phyloP scores from a whole-genome alignment of 2,113 vertebrate species.

The Ahaetulla prasina region DNA sequence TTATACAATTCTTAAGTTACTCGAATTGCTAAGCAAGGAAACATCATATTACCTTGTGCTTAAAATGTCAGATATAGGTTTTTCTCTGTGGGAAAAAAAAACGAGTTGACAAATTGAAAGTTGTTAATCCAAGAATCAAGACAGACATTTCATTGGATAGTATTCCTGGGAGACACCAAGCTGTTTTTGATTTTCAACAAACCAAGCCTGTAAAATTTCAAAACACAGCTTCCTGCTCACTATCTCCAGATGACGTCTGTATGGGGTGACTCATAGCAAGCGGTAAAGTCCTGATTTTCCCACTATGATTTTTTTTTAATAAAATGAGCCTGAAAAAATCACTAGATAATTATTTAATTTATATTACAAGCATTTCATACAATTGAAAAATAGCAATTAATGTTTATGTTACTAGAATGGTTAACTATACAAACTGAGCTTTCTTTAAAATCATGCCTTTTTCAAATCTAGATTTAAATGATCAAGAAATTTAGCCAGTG shows the following conservation, averaged over 20 bases:
- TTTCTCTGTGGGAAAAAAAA: background rate
- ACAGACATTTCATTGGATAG: background rate
- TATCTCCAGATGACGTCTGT: background rate
- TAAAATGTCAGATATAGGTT: slow-evolving; percentile 15
- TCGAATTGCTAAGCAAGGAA: slow-evolving; percentile 34
- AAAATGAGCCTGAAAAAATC: background rate
- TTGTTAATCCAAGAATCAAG: slow-evolving; percentile 16
- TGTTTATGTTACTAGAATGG: background rate
- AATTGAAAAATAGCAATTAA: background rate
- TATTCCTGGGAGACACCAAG: background rate
- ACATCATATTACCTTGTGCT: slow-evolving; percentile 27
- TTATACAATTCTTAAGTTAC: slow-evolving; percentile 28
- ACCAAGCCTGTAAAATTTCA: slow-evolving; percentile 3
- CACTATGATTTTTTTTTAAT: background rate
- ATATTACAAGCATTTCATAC: background rate
- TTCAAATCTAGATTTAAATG: background rate
- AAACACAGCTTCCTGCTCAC: background rate
- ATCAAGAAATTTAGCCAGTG: background rate
- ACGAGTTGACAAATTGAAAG: background rate
- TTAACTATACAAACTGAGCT: background rate
- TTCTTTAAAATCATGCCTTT: background rate
- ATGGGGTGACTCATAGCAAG: slow-evolving; percentile 4
- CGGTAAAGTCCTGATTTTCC: background rate
- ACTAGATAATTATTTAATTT: background rate
- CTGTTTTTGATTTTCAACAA: slow-evolving; percentile 4